A percentile compares a stretch with the other conserved stretches of the same genome.
Conservation (phyloP, 2,888 invertebrate genomes). For the Proisotoma minuta region DNA sequence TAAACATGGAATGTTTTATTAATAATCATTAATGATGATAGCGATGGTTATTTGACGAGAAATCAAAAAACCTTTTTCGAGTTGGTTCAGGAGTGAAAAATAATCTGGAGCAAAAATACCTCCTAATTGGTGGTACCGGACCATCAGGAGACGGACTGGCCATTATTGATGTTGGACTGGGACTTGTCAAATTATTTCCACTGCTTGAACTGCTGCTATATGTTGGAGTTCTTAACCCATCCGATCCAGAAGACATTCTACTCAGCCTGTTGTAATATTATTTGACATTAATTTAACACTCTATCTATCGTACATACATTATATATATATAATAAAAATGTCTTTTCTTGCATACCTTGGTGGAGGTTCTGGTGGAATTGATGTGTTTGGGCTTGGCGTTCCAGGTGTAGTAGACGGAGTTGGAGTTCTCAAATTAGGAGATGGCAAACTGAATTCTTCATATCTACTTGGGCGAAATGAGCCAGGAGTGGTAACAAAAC, state of each 20-base stretch:
- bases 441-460: conserved; percentile 41
- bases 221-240: conserved; percentile 39
- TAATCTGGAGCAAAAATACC: conserved; percentile 48
- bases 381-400: conserved; percentile 43
- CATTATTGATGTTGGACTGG: conserved; percentile 42
- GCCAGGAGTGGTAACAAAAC: conserved; percentile 39
- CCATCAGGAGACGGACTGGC: conserved; percentile 43
- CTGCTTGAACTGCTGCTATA: conserved; percentile 44
- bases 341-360: conserved; percentile 47
- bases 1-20: not conserved
- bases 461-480: conserved; percentile 37
- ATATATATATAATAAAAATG: too few relatives aligned
- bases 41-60: conserved; percentile 38
- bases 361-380: conserved; percentile 45
- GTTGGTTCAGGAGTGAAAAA: conserved; percentile 48
- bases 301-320: too few relatives aligned
- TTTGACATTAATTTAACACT: too few relatives aligned
- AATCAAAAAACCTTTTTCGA: conserved; percentile 45
- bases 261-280: conserved; percentile 8
- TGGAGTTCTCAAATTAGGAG: conserved; percentile 27
- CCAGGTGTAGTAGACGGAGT: conserved; percentile 46
- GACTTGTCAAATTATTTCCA: conserved; percentile 40
- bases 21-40: conserved; percentile 32
- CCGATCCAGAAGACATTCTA: conserved; percentile 24
- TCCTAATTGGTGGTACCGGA: conserved; percentile 47